Evolutionary conservation across 2,888 invertebrate genomes (phyloP).

Genomic region (Orthosia cruda): DNA sequence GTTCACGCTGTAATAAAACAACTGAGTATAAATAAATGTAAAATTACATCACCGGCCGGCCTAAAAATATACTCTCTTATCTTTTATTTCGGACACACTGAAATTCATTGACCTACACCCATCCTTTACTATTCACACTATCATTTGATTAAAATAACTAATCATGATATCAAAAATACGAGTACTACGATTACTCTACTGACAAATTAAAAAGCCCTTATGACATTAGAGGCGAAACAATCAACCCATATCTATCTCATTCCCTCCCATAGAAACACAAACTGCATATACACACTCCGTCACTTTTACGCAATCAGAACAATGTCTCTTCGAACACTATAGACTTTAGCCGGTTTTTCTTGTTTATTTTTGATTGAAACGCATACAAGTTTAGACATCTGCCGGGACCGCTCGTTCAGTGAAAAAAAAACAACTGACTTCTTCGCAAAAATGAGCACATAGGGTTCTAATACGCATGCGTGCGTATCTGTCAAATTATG

Average conservation of each 20-base stretch:
- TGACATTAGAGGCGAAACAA: background rate
- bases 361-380: constrained; percentile 71
- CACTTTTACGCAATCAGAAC: constrained; percentile 46
- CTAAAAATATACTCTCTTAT: constrained; percentile 24
- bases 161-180: constrained; percentile 42
- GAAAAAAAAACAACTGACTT: constrained; percentile 28
- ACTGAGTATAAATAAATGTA: constrained; percentile 24
- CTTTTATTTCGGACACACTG: constrained; percentile 18
- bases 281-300: constrained; percentile 7
- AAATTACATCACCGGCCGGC: constrained; percentile 1
- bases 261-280: constrained; percentile 13
- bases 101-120: constrained; percentile 49
- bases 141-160: constrained; percentile 39
- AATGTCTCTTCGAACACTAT: constrained; percentile 35
- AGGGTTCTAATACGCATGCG: constrained; percentile 61
- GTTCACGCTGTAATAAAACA: background rate
- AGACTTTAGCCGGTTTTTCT: constrained; percentile 66
- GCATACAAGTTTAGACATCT: constrained; percentile 63
- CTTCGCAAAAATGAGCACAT: constrained; percentile 40
- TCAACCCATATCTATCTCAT: constrained; percentile 21
- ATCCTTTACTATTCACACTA: constrained; percentile 8
- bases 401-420: constrained; percentile 47
- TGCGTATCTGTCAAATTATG: constrained; percentile 57
- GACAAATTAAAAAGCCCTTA: constrained; percentile 32
- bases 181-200: constrained; percentile 29